Percentiles rank a stretch among this genome's conserved stretches.
Conservation (phyloP, 2,113 vertebrate genomes). For the Apaloderma vittatum region DNA sequence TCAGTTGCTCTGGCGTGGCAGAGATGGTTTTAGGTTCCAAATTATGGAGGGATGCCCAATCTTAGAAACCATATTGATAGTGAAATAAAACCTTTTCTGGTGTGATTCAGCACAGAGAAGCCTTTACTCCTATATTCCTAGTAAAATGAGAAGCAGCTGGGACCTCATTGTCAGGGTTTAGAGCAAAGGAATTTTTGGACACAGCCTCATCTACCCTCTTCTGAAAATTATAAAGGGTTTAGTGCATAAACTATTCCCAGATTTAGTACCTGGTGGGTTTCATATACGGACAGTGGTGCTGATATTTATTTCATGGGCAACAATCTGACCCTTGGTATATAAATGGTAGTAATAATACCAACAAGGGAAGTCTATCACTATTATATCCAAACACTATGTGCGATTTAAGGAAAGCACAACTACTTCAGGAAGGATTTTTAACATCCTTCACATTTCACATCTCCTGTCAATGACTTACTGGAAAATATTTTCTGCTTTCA, state of each 20-base stretch:
- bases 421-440: not conserved
- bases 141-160: not conserved
- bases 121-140: not conserved
- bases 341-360: not conserved
- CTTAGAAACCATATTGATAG: not conserved
- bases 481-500: not conserved
- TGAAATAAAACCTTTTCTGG: not conserved
- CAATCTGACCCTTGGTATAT: not conserved
- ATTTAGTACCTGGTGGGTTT: not conserved
- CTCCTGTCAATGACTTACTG: not conserved
- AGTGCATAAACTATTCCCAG: not conserved
- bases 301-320: not conserved
- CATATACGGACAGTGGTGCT: not conserved
- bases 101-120: not conserved
- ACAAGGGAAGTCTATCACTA: not conserved
- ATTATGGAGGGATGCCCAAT: not conserved
- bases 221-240: not conserved
- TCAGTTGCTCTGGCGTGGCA: not conserved
- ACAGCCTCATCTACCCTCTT: not conserved
- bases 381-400: not conserved
- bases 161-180: not conserved
- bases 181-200: not conserved
- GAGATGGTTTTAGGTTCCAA: not conserved
- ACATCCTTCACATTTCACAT: not conserved
- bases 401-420: not conserved